These are phyloP conservation scores for Psylliodes chrysocephalus DNA, from an alignment of 2,888 invertebrate species.

Conservation along the genomic window DNA sequence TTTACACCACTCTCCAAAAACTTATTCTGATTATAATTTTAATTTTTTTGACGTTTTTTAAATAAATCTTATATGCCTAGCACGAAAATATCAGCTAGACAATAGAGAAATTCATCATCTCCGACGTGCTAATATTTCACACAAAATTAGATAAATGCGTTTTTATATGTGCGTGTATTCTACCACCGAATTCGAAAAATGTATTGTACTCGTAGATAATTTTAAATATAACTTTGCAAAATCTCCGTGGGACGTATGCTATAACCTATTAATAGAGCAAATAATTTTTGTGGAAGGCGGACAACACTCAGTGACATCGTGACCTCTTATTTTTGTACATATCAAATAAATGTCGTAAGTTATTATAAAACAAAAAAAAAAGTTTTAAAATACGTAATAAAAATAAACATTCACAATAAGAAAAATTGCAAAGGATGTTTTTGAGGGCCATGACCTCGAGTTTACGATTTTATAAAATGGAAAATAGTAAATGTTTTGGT, in stretches of 20 bases:
- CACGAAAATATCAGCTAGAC: background rate
- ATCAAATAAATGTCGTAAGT: constrained; percentile 16
- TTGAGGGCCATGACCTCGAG: background rate
- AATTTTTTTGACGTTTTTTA: no score
- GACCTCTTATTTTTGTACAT: constrained; percentile 31
- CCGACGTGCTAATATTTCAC: background rate
- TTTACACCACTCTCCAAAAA: no score
- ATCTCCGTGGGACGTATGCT: constrained; percentile 26
- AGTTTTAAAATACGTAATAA: background rate
- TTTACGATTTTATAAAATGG: background rate
- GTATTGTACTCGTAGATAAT: constrained; percentile 37
- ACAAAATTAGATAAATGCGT: constrained; percentile 6
- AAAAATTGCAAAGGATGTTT: background rate
- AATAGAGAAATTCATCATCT: background rate
- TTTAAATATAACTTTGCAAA: constrained; percentile 40
- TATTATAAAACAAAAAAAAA: constrained; percentile 15
- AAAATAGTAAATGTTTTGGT: background rate
- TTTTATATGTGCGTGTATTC: background rate
- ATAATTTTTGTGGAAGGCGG: constrained; percentile 35
- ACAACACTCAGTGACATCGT: constrained; percentile 34
- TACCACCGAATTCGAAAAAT: constrained; percentile 13
- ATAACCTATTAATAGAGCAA: constrained; percentile 33
- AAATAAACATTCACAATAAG: constrained; percentile 4
- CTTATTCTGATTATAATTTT: no score
- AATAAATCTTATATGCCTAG: no score